phyloP scores from a whole-genome alignment of 1,140 invertebrate genomes.

The Trigoniulus corallinus region DNA sequence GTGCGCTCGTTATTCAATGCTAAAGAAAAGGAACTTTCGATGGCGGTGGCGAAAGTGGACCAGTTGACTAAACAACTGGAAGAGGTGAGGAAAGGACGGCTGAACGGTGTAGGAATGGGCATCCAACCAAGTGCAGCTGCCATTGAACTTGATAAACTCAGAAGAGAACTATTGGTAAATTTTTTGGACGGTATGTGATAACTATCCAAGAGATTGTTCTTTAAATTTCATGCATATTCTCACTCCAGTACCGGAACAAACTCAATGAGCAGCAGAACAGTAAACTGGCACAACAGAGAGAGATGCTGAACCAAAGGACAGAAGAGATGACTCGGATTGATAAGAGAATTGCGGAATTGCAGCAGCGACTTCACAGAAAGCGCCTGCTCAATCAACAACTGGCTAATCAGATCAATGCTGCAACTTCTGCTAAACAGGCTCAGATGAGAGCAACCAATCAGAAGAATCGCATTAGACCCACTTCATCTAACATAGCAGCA shows the following conservation, averaged over 20 bases:
- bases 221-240: no score
- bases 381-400: slow-evolving; percentile 68
- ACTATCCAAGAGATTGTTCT: no score
- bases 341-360: slow-evolving; percentile 76
- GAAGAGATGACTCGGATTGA: slow-evolving; percentile 83
- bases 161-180: slow-evolving; percentile 65
- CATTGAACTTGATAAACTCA: slow-evolving; percentile 74
- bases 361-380: slow-evolving; percentile 73
- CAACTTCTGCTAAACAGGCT: slow-evolving; percentile 13
- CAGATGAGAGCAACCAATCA: not conserved
- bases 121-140: slow-evolving; percentile 34
- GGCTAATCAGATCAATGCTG: slow-evolving; percentile 45
- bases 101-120: slow-evolving; percentile 23
- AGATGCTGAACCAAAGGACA: slow-evolving; percentile 64
- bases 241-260: slow-evolving; percentile 78
- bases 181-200: no score
- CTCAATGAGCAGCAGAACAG: slow-evolving; percentile 86
- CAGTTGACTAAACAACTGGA: slow-evolving; percentile 84
- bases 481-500: slow-evolving; percentile 7
- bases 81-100: slow-evolving; percentile 51
- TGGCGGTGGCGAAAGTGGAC: slow-evolving; percentile 89
- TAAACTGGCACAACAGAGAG: slow-evolving; percentile 64
- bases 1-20: slow-evolving; percentile 91
- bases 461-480: not conserved
- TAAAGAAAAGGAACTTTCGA: slow-evolving; percentile 86